Conservation (phyloP, 1,140 invertebrate species). For the Leptopilina boulardi region DNA sequence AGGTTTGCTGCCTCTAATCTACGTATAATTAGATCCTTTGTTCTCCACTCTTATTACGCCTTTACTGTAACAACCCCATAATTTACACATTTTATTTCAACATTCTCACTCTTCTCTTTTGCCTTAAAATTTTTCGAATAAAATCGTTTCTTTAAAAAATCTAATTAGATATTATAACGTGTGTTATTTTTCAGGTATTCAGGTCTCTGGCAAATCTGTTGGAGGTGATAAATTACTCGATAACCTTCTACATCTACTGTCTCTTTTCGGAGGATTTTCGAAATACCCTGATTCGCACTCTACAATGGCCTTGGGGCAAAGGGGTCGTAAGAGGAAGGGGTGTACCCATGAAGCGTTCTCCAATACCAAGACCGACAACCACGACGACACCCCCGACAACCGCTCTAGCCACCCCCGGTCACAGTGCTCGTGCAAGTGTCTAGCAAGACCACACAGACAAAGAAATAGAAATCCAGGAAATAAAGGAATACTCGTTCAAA, state of each 20-base stretch:
- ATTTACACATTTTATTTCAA: too few relatives aligned
- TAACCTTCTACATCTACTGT: conserved; percentile 89
- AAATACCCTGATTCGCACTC: conserved; percentile 81
- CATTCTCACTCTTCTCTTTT: too few relatives aligned
- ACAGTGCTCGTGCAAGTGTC: conserved; percentile 59
- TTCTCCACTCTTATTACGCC: neutral
- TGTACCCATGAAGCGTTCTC: conserved; percentile 59
- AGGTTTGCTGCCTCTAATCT: conserved; percentile 38
- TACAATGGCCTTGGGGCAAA: conserved; percentile 78
- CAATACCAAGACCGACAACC: conserved; percentile 60
- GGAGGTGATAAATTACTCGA: conserved; percentile 86
- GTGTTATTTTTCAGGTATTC: conserved; percentile 79
- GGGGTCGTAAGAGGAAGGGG: conserved; percentile 47
- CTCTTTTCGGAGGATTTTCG: conserved; percentile 86
- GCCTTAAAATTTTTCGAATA: neutral
- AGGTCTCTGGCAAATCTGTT: conserved; percentile 84
- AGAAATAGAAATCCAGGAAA: too few relatives aligned
- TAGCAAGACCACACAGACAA: conserved; percentile 40
- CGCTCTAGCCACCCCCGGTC: conserved; percentile 60
- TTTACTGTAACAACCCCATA: too few relatives aligned
- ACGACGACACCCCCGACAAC: conserved; percentile 65
- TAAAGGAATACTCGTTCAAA: too few relatives aligned
- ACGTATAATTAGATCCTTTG: neutral
- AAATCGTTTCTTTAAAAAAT: too few relatives aligned
- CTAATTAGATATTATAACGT: neutral